Conservation (phyloP, 2,113 vertebrate genomes). For the Amblyopsis rosae region DNA sequence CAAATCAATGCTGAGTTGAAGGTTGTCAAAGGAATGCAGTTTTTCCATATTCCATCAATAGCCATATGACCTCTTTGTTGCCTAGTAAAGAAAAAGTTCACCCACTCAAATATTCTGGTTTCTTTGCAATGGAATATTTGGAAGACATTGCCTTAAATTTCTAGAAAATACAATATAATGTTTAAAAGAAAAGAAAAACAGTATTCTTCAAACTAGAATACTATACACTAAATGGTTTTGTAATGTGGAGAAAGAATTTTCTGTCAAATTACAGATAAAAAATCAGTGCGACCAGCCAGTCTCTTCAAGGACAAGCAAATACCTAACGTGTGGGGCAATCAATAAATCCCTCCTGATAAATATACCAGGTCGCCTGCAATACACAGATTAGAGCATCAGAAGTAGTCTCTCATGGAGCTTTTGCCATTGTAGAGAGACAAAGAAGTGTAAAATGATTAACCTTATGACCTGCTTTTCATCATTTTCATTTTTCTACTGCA, state of each 20-base stretch:
- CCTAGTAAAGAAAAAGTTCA: not conserved
- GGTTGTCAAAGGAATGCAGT: slow-evolving; percentile 21
- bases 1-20: not conserved
- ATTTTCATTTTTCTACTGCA: slow-evolving; percentile 26
- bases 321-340: slow-evolving; percentile 50
- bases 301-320: slow-evolving; percentile 55
- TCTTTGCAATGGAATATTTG: slow-evolving; percentile 7
- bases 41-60: slow-evolving; percentile 5
- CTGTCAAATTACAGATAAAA: no score
- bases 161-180: not conserved
- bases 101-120: slow-evolving; percentile 1
- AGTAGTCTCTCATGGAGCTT: slow-evolving; percentile 52
- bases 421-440: slow-evolving; percentile 34
- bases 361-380: slow-evolving; percentile 46
- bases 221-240: not conserved
- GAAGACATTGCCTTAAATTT: slow-evolving; percentile 21
- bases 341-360: slow-evolving; percentile 68
- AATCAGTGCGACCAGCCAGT: slow-evolving; percentile 43
- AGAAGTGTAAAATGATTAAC: slow-evolving; percentile 44
- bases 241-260: slow-evolving; percentile 3
- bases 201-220: not conserved
- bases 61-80: not conserved
- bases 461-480: slow-evolving; percentile 32
- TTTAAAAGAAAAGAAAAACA: not conserved
- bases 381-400: slow-evolving; percentile 53